A percentile compares a stretch with the other conserved stretches of the same genome.
These are phyloP conservation scores for Pelodiscus sinensis DNA, from an alignment of 2,113 vertebrate genomes.

Conservation along the genomic window DNA sequence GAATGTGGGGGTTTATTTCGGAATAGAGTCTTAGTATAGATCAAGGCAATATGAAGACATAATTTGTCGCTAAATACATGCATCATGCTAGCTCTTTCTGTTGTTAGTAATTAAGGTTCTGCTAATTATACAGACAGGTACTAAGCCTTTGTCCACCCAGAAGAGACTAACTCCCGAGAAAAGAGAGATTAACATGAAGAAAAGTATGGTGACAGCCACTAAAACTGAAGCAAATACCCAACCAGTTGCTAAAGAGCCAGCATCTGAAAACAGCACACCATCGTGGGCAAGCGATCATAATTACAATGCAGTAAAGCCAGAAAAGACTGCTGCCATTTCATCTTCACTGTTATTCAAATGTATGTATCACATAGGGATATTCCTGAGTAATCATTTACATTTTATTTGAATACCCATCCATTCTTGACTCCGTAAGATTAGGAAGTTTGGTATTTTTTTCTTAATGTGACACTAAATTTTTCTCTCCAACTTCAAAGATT, in stretches of 20 bases:
- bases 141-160: conserved; percentile 74
- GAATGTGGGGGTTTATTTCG: too few relatives aligned
- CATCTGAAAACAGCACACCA: conserved; percentile 80
- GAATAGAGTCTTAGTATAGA: too few relatives aligned
- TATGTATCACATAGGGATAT: conserved; percentile 92
- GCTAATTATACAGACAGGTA: conserved; percentile 65
- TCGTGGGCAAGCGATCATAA: conserved; percentile 89
- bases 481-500: conserved; percentile 60
- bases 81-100: neutral
- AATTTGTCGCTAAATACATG: neutral
- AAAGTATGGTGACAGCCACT: conserved; percentile 25
- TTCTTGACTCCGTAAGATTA: conserved; percentile 55
- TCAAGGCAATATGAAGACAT: rapidly evolving
- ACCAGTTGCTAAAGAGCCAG: conserved; percentile 71
- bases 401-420: conserved; percentile 55
- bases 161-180: conserved; percentile 80
- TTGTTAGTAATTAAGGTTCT: conserved; percentile 49
- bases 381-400: conserved; percentile 66
- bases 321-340: conserved; percentile 87
- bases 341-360: conserved; percentile 91
- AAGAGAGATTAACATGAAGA: conserved; percentile 74
- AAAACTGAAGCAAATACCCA: conserved; percentile 67
- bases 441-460: conserved; percentile 19
- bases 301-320: conserved; percentile 94
- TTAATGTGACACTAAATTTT: conserved; percentile 13